A percentile compares a stretch with the other conserved stretches of the same genome.
phyloP scores from a whole-genome alignment of 2,888 invertebrate genomes.

The Drosophila hawaiiensis region DNA sequence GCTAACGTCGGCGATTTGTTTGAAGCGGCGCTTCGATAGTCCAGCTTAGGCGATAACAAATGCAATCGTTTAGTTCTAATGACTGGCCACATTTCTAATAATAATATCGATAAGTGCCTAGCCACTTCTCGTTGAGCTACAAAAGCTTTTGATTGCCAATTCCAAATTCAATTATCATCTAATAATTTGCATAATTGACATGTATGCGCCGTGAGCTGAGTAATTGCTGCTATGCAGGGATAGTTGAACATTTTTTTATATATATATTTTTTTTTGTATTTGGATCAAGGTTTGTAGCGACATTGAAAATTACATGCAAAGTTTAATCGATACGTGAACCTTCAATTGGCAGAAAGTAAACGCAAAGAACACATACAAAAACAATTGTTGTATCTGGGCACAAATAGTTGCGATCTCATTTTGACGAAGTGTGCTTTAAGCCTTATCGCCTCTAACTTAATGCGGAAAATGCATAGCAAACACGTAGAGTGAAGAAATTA shows the following conservation, averaged over 20 bases:
- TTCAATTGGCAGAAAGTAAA: conserved; percentile 37
- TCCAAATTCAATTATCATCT: conserved; percentile 39
- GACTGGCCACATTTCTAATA: conserved; percentile 5
- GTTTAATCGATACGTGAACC: conserved; percentile 67
- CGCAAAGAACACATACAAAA: conserved; percentile 14
- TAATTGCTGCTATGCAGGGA: conserved; percentile 33
- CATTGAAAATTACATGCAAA: conserved; percentile 76
- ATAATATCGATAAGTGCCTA: conserved; percentile 27
- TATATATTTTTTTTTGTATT: neutral
- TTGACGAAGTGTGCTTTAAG: conserved; percentile 1
- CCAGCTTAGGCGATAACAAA: conserved; percentile 17
- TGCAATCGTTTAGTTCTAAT: conserved; percentile 8
- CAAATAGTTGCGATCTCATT: conserved; percentile 23
- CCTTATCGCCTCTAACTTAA: conserved; percentile 25
- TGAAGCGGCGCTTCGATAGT: conserved; percentile 6
- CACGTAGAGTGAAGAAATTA: conserved; percentile 61
- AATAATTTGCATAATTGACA: conserved; percentile 64
- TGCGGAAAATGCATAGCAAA: conserved; percentile 61
- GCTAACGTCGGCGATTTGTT: conserved; percentile 17
- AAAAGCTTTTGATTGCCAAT: conserved; percentile 41
- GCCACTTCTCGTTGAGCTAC: conserved; percentile 9
- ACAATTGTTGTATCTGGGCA: neutral
- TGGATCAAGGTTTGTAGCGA: conserved; percentile 69
- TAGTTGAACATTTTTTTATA: conserved; percentile 36
- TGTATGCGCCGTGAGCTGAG: conserved; percentile 21